These are phyloP conservation scores for Cynocephalus volans DNA, from an alignment of 2,113 vertebrate species.

Conservation along the genomic window DNA sequence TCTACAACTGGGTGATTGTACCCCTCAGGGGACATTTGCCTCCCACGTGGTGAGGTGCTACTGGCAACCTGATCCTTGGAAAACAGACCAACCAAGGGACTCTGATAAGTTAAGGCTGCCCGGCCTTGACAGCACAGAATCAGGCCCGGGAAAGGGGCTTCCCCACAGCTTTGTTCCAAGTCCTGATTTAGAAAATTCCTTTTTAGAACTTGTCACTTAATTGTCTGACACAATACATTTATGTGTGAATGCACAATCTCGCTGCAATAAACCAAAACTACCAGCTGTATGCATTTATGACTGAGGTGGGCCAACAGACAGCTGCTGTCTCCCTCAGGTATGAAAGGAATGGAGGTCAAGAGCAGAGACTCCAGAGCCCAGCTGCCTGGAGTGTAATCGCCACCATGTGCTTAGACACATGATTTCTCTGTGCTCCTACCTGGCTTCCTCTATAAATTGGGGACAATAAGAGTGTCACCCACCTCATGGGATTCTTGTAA, in stretches of 20 bases:
- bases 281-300: neutral
- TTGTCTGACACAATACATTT: neutral
- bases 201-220: conserved; percentile 31
- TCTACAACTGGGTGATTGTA: neutral
- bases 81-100: neutral
- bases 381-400: neutral
- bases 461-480: accelerated
- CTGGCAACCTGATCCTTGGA: neutral
- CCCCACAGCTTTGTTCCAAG: neutral
- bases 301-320: neutral
- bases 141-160: neutral
- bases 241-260: neutral
- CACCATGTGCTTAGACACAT: neutral
- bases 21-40: neutral
- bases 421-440: neutral
- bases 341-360: neutral
- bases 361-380: neutral
- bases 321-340: accelerated
- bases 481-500: neutral
- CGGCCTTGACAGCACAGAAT: neutral
- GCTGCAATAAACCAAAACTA: neutral
- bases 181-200: neutral
- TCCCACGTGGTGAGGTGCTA: neutral
- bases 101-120: neutral
- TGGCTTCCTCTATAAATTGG: neutral